Evolutionary conservation across 1,140 invertebrate genomes (phyloP).

Genomic region (Orius laevigatus): DNA sequence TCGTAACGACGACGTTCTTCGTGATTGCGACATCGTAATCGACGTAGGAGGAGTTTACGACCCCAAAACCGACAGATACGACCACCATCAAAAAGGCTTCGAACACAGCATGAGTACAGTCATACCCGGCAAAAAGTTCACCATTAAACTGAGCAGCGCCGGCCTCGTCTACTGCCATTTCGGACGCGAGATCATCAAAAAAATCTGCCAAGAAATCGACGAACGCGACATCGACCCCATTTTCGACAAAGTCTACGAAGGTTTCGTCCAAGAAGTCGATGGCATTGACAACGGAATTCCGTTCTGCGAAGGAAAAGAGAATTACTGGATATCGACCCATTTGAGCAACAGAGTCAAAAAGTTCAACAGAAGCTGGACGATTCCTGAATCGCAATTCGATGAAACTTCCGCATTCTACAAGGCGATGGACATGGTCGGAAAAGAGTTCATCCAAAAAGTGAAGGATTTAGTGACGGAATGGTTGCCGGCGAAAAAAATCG

Average conservation of each 20-base stretch:
- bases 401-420: slow-evolving; percentile 43
- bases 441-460: slow-evolving; percentile 65
- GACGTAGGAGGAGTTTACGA: slow-evolving; percentile 91
- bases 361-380: slow-evolving; percentile 81
- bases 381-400: slow-evolving; percentile 27
- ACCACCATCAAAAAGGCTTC: slow-evolving; percentile 86
- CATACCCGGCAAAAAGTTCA: slow-evolving; percentile 33
- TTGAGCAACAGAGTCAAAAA: slow-evolving; percentile 54
- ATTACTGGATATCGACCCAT: slow-evolving; percentile 56
- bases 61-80: slow-evolving; percentile 58
- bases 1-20: slow-evolving; percentile 44
- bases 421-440: slow-evolving; percentile 63
- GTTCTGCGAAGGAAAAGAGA: slow-evolving; percentile 55
- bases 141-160: slow-evolving; percentile 78
- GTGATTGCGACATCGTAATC: slow-evolving; percentile 83
- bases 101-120: slow-evolving; percentile 42
- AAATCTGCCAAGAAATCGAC: slow-evolving; percentile 31
- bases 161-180: slow-evolving; percentile 87
- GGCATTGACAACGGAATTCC: slow-evolving; percentile 90
- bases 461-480: slow-evolving; percentile 53
- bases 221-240: slow-evolving; percentile 29
- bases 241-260: slow-evolving; percentile 57
- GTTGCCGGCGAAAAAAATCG: slow-evolving; percentile 64
- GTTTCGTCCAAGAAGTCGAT: slow-evolving; percentile 87
- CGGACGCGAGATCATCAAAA: slow-evolving; percentile 61